Evolutionary conservation across 2,797 vertebrate species (phyloP), one percentile per base, ranked within the genome.

Genomic region (Urophycis tenuis): DNA sequence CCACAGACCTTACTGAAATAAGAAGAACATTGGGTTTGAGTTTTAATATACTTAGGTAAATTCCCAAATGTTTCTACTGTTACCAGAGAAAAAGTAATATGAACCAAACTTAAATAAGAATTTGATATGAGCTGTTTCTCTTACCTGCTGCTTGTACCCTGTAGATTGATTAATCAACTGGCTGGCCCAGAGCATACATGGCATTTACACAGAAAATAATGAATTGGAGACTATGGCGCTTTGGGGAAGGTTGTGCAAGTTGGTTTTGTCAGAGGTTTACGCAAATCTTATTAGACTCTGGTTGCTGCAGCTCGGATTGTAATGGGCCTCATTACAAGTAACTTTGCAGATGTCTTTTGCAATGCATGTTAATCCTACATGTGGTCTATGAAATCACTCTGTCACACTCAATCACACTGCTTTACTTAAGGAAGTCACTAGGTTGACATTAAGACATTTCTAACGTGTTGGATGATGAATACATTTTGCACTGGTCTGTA

Each of bases 221-320:
- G 74, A 88, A 84, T 84, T 73, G 80, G 75, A 85, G 85, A 91
- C 89, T 93, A 93, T 91, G 91, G 80, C 83, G 89, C 89, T 93
- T 91, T 88, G 82, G 82, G 53, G 31, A 80, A 84, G 83, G 83
- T 91, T 92, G 71, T 74, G 84, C 87, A 90, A 92, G 88, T 89
- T 87, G 83, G 83, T 85, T 92, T 87, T 81, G 85, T 89, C 85
- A 91, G 84, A 89, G 90, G 89, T 93, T 93, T 91, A 84, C 87
- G 22, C 33, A 92, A 93, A 76, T 87, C 83, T 80, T 84, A 89
- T 92, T 89, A 92, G 78, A 85, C 79, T 80, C 78, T 77, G 83
- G 87, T 19, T 19, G 45, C 45, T 53, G 45, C 22, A 22, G 45
- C 45, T 53, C 5, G 45, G 14, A 49, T 49, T 19, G 39, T 41